Percentiles rank a stretch among this genome's conserved stretches.
phyloP scores from a whole-genome alignment of 2,888 invertebrate species.

The Epicampocera succincta region DNA sequence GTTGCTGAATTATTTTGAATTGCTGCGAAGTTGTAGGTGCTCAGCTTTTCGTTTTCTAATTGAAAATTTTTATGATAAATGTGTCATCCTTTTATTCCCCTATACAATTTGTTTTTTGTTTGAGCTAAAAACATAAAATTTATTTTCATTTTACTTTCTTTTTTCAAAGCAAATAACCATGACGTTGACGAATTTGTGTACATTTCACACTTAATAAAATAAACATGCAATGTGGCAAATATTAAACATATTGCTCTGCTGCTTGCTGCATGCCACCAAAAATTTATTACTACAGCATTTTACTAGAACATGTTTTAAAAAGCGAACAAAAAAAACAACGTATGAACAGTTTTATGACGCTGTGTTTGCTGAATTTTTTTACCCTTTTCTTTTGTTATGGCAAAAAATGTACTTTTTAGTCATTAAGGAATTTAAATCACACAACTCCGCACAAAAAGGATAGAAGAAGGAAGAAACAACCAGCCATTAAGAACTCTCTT shows the following conservation, averaged over 20 bases:
- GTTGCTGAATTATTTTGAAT: no score
- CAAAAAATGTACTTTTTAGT: slow-evolving; percentile 9
- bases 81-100: background rate
- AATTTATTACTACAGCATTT: slow-evolving; percentile 41
- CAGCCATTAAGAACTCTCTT: slow-evolving; percentile 3
- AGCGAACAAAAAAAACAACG: background rate
- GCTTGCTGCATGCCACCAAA: slow-evolving; percentile 22
- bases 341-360: background rate
- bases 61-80: slow-evolving; percentile 32
- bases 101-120: background rate
- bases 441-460: background rate
- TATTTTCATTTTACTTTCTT: slow-evolving; percentile 5
- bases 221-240: slow-evolving; percentile 62
- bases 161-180: slow-evolving; percentile 42
- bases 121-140: slow-evolving; percentile 15
- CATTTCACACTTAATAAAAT: slow-evolving; percentile 62
- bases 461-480: background rate
- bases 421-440: slow-evolving; percentile 44
- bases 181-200: slow-evolving; percentile 62
- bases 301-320: background rate
- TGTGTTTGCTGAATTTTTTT: background rate
- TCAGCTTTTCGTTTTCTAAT: background rate
- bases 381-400: no score
- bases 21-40: no score
- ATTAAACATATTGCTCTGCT: slow-evolving; percentile 26